Conservation (phyloP, 2,888 invertebrate genomes). For the Nephrotoma flavescens region DNA sequence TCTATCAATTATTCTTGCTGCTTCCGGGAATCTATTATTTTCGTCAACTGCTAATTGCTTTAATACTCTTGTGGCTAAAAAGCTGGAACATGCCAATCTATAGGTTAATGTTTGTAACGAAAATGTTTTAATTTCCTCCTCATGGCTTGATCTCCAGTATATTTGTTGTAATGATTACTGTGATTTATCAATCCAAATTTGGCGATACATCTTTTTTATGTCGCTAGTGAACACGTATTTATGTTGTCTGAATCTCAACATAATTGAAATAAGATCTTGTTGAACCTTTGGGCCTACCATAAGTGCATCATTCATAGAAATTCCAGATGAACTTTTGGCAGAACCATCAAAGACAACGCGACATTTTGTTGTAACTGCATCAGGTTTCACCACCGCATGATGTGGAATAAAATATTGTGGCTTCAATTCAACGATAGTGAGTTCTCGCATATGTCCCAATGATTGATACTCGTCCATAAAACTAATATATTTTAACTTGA, state of each 20-base stretch:
- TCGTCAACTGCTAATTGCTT: slow-evolving; percentile 10
- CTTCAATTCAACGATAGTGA: not conserved
- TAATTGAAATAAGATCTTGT: too few relatives aligned
- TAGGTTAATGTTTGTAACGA: slow-evolving; percentile 14
- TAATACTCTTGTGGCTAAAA: slow-evolving; percentile 13
- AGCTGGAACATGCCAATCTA: slow-evolving; percentile 15
- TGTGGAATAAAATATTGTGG: slow-evolving; percentile 13
- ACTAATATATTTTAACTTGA: too few relatives aligned
- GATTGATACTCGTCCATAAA: too few relatives aligned
- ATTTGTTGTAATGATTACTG: not conserved
- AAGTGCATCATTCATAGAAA: too few relatives aligned
- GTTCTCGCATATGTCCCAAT: not conserved
- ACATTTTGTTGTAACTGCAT: slow-evolving; percentile 6
- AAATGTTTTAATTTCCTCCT: slow-evolving; percentile 8
- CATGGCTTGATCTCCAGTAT: not conserved
- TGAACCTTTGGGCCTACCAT: too few relatives aligned
- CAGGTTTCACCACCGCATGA: slow-evolving; percentile 11
- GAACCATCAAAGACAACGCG: not conserved
- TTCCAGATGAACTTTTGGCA: too few relatives aligned
- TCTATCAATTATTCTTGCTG: not conserved
- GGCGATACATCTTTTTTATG: slow-evolving; percentile 6
- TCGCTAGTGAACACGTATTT: slow-evolving; percentile 9
- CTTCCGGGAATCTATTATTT: not conserved
- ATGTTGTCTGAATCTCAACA: slow-evolving; percentile 3
- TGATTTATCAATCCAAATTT: not conserved